Percentiles rank a stretch among this genome's conserved stretches.
phyloP scores from a whole-genome alignment of 2,888 invertebrate genomes.

The Operophtera brumata region DNA sequence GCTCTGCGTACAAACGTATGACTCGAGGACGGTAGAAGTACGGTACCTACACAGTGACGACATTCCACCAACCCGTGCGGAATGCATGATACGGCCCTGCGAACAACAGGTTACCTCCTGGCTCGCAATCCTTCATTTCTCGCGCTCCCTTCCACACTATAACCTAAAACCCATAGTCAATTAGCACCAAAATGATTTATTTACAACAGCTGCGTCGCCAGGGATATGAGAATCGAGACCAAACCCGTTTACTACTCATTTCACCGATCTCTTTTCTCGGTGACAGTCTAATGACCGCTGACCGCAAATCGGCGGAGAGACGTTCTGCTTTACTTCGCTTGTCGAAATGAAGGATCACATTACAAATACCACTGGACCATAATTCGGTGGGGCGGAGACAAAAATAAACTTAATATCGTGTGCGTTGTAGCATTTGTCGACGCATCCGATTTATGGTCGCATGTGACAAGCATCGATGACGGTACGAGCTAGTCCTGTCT shows the following conservation, averaged over 20 bases:
- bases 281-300: slow-evolving; percentile 70
- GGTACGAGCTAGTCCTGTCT: slow-evolving; percentile 49
- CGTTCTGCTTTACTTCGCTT: slow-evolving; percentile 73
- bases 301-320: slow-evolving; percentile 70
- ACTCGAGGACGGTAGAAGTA: slow-evolving; percentile 67
- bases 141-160: slow-evolving; percentile 59
- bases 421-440: slow-evolving; percentile 77
- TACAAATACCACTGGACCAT: slow-evolving; percentile 79
- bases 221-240: slow-evolving; percentile 51
- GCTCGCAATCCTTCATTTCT: slow-evolving; percentile 56
- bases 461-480: slow-evolving; percentile 64
- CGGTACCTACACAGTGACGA: slow-evolving; percentile 73
- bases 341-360: slow-evolving; percentile 75
- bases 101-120: slow-evolving; percentile 65
- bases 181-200: slow-evolving; percentile 47
- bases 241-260: slow-evolving; percentile 71
- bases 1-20: slow-evolving; percentile 69
- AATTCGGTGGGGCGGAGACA: slow-evolving; percentile 78
- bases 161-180: slow-evolving; percentile 56
- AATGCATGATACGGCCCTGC: slow-evolving; percentile 70
- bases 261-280: slow-evolving; percentile 69
- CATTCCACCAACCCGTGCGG: slow-evolving; percentile 73
- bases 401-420: slow-evolving; percentile 80
- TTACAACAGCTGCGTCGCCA: slow-evolving; percentile 61
- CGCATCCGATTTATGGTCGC: slow-evolving; percentile 74